Evolutionary conservation across 92 coral and sea anemone genomes (phyloP).

Genomic region (Diadumene lineata): DNA sequence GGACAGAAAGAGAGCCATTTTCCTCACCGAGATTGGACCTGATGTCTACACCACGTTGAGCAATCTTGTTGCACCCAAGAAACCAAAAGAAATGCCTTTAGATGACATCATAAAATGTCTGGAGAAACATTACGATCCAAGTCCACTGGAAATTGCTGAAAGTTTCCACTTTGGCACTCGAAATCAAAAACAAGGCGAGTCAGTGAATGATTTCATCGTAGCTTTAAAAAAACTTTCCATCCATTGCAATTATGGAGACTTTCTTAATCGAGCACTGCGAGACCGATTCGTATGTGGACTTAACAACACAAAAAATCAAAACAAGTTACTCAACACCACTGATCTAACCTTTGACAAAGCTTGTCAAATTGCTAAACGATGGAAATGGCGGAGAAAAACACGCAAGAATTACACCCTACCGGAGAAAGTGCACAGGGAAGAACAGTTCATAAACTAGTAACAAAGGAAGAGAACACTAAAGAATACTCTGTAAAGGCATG

Average conservation of each 20-base stretch:
- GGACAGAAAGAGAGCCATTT: slow-evolving; percentile 41
- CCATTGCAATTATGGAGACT: slow-evolving; percentile 58
- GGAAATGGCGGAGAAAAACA: slow-evolving; percentile 71
- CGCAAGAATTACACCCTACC: slow-evolving; percentile 58
- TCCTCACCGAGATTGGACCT: too few species aligned
- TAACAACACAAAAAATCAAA: slow-evolving; percentile 44
- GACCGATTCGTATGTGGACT: slow-evolving; percentile 69
- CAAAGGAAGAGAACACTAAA: slow-evolving; percentile 10
- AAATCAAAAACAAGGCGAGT: slow-evolving; percentile 41
- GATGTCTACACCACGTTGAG: slow-evolving; percentile 48
- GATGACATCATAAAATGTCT: slow-evolving; percentile 23
- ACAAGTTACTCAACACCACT: slow-evolving; percentile 32
- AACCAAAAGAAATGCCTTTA: slow-evolving; percentile 35
- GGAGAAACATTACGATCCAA: slow-evolving; percentile 47
- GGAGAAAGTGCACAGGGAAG: slow-evolving; percentile 21
- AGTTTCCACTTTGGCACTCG: slow-evolving; percentile 53
- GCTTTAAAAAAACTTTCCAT: slow-evolving; percentile 50
- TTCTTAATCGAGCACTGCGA: slow-evolving; percentile 36
- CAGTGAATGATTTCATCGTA: slow-evolving; percentile 41
- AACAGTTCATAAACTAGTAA: slow-evolving; percentile 29
- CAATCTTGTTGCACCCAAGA: slow-evolving; percentile 39
- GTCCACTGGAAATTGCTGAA: slow-evolving; percentile 45
- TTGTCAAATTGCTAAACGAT: slow-evolving; percentile 43
- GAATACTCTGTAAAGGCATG: too few species aligned
- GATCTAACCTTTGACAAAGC: slow-evolving; percentile 53